These are phyloP conservation scores for Sebastes iracundus DNA, from an alignment of 2,797 vertebrate species.

Conservation along the genomic window DNA sequence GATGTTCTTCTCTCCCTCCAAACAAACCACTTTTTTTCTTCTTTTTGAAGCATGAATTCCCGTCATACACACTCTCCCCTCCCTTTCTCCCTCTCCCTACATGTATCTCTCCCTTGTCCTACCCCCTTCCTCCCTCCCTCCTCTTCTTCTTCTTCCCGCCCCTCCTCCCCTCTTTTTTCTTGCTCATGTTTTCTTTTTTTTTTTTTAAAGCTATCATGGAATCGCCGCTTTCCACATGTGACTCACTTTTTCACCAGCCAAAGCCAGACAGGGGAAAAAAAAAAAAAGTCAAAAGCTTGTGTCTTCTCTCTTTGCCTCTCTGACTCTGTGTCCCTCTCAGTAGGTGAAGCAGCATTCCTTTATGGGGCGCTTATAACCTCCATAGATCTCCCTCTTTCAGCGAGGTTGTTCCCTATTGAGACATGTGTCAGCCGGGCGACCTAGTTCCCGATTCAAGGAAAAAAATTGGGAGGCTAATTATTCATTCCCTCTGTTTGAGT, in stretches of 20 bases:
- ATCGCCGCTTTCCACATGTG: constrained; percentile 77
- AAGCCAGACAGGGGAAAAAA: constrained; percentile 70
- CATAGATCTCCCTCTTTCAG: constrained; percentile 52
- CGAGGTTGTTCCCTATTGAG: constrained; percentile 57
- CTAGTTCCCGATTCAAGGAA: constrained; percentile 69
- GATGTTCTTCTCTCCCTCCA: constrained; percentile 66
- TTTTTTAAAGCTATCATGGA: constrained; percentile 63
- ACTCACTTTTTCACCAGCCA: constrained; percentile 79
- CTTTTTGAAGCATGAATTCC: constrained; percentile 70
- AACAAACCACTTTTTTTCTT: constrained; percentile 72
- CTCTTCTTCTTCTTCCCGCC: constrained; percentile 33
- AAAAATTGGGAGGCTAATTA: constrained; percentile 73
- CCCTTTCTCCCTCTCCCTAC: constrained; percentile 38
- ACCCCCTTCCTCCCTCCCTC: constrained; percentile 36
- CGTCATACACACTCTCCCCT: constrained; percentile 34
- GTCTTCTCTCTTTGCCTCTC: constrained; percentile 37
- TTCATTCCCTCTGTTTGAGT: constrained; percentile 74
- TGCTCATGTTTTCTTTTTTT: constrained; percentile 49
- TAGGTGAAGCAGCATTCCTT: constrained; percentile 62
- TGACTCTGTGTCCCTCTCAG: constrained; percentile 33
- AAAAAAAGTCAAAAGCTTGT: constrained; percentile 58
- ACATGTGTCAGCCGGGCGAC: constrained; percentile 68
- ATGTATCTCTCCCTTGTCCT: constrained; percentile 52
- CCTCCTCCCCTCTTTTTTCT: constrained; percentile 45
- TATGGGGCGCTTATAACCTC: constrained; percentile 54